Base-by-base conservation (phyloP, 2,888 invertebrate genomes). In the Stegophylla sp. region DNA sequence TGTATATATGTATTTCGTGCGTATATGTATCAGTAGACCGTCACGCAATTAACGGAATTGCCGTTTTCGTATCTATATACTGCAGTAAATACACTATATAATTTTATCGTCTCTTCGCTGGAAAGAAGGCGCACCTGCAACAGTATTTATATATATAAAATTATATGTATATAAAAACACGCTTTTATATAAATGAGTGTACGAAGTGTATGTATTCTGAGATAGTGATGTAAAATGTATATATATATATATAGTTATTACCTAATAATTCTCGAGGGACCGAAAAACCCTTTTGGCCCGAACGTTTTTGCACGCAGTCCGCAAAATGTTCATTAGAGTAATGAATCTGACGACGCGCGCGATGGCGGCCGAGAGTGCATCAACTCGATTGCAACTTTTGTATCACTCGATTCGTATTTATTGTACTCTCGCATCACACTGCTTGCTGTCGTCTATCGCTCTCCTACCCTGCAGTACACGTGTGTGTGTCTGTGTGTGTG, bases 281-380 rank as follows among this genome's bases (percentile, higher is more conserved):
- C 61, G 34, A 17, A 34, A 75, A 63, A 74, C 77, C 76, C 66
- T 77, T 77, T 77, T 26, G 77, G 45, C n/a, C 53, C 45, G 28
- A 48, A n/a, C 61, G 45, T 59, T 67, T 77, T 77, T 56, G 61
- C 28, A 45, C 45, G 45, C 53, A n/a, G 51, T 63, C 61, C 61
- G 20, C 61, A 28, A 28, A 59, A 20, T 28, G 67, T 77, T 77
- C 77, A 77, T 77, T 77, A 77, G 23, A 1, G 28, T 77, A 77
- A 77, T 77, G 67, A 77, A 69, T 56, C 9, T 53, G 43, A 28
- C 76, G 2, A 17, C 28, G 17, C 23, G 20, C 23, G 72, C 34
- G 71, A 17, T 10, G 48, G 23, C 7, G 53, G 17, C 59, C n/a
- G n/a, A 17, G 26, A 28, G 26, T 26, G 43, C 23, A 53, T 34